These are phyloP conservation scores for Charanyca ferruginea DNA, from an alignment of 2,888 invertebrate genomes.

Conservation along the genomic window DNA sequence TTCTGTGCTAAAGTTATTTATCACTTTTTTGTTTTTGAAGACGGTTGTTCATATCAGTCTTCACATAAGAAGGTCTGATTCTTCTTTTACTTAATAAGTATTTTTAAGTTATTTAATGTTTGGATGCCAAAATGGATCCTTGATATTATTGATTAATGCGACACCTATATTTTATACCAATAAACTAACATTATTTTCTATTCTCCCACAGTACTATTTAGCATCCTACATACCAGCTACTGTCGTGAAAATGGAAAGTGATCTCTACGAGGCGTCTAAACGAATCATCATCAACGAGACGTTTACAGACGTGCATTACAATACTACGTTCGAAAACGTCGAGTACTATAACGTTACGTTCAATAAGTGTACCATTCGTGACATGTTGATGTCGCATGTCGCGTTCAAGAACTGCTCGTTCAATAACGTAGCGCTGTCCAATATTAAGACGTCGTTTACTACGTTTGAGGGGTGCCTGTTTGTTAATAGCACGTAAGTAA, in stretches of 20 bases:
- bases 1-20: too few relatives aligned
- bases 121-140: too few relatives aligned
- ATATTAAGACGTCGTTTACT: constrained; percentile 93
- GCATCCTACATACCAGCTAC: constrained; percentile 89
- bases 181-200: too few relatives aligned
- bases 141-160: too few relatives aligned
- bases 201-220: constrained; percentile 84
- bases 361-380: constrained; percentile 92
- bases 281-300: constrained; percentile 76
- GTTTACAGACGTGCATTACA: constrained; percentile 87
- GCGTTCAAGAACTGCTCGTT: constrained; percentile 94
- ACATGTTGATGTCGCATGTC: constrained; percentile 94
- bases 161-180: too few relatives aligned
- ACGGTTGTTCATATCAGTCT: too few relatives aligned
- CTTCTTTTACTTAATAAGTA: too few relatives aligned
- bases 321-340: constrained; percentile 91
- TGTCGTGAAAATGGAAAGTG: constrained; percentile 84
- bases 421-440: constrained; percentile 93
- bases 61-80: too few relatives aligned
- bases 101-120: too few relatives aligned
- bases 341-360: constrained; percentile 92
- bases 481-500: constrained; percentile 92
- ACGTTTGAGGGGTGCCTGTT: constrained; percentile 92
- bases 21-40: too few relatives aligned
- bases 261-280: constrained; percentile 75